Evolutionary conservation across 2,113 vertebrate genomes (phyloP).

Genomic region (Hymenochirus boettgeri): DNA sequence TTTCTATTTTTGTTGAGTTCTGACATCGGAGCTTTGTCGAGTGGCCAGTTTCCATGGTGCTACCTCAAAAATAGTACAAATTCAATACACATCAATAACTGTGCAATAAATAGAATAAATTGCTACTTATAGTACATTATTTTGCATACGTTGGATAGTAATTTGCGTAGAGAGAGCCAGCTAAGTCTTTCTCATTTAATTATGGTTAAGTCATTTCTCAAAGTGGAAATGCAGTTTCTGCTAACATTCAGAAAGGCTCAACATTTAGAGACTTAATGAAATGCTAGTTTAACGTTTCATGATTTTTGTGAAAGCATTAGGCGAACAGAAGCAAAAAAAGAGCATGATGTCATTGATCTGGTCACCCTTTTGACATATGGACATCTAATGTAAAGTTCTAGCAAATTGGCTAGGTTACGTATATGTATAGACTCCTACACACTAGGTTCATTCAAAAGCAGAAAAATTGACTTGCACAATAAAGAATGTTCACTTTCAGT

Average conservation of each 20-base stretch:
- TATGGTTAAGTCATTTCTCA: slow-evolving; percentile 56
- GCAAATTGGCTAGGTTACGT: too few species aligned
- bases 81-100: slow-evolving; percentile 60
- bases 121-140: slow-evolving; percentile 56
- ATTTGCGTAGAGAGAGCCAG: slow-evolving; percentile 57
- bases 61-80: slow-evolving; percentile 61
- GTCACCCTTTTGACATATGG: too few species aligned
- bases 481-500: too few species aligned
- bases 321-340: too few species aligned
- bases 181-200: slow-evolving; percentile 55
- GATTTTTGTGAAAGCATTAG: too few species aligned
- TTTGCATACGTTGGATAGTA: slow-evolving; percentile 50
- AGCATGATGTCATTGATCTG: too few species aligned
- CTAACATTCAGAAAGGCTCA: slow-evolving; percentile 44
- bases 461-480: too few species aligned
- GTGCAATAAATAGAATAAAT: slow-evolving; percentile 61
- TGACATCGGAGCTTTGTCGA: slow-evolving; percentile 59
- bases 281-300: too few species aligned
- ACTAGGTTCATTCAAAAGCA: too few species aligned
- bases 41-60: slow-evolving; percentile 60
- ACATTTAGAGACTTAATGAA: slow-evolving; percentile 46
- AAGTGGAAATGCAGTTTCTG: slow-evolving; percentile 45
- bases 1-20: slow-evolving; percentile 55
- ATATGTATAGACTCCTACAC: too few species aligned
- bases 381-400: too few species aligned